Conservation (phyloP, 1,140 invertebrate species). For the Drosophila watanabei region DNA sequence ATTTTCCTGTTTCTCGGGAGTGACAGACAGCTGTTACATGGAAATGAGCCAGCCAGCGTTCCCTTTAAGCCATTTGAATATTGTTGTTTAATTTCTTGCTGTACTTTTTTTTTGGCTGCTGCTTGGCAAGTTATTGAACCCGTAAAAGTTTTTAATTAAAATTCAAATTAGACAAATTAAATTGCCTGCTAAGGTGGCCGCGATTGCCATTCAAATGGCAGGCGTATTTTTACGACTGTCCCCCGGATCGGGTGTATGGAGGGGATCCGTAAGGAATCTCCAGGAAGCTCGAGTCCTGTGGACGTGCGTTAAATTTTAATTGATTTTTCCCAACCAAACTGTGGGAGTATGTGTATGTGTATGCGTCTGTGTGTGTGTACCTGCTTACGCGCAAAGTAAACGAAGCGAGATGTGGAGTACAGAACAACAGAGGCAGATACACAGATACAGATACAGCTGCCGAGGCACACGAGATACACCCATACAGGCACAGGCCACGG, state of each 20-base stretch:
- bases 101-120: slow-evolving; percentile 3
- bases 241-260: background rate
- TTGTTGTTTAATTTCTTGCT: slow-evolving; percentile 21
- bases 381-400: slow-evolving; percentile 67
- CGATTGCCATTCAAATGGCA: slow-evolving; percentile 40
- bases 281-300: slow-evolving; percentile 17
- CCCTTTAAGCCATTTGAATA: slow-evolving; percentile 35
- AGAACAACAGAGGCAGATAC: slow-evolving; percentile 65
- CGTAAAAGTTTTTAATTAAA: slow-evolving; percentile 82
- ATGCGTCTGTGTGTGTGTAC: slow-evolving; percentile 38
- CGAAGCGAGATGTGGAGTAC: slow-evolving; percentile 71
- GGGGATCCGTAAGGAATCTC: slow-evolving; percentile 31
- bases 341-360: slow-evolving; percentile 56
- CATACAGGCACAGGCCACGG: slow-evolving; percentile 37
- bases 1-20: background rate
- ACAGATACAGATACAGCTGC: slow-evolving; percentile 27
- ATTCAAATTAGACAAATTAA: slow-evolving; percentile 79
- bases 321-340: slow-evolving; percentile 76
- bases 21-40: slow-evolving; percentile 75
- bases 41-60: slow-evolving; percentile 53
- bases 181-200: slow-evolving; percentile 40
- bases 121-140: slow-evolving; percentile 75
- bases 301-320: slow-evolving; percentile 81
- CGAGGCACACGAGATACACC: slow-evolving; percentile 10
- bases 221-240: slow-evolving; percentile 34